These are phyloP conservation scores for Nesoenas mayeri DNA, from an alignment of 2,113 vertebrate genomes.

Conservation along the genomic window DNA sequence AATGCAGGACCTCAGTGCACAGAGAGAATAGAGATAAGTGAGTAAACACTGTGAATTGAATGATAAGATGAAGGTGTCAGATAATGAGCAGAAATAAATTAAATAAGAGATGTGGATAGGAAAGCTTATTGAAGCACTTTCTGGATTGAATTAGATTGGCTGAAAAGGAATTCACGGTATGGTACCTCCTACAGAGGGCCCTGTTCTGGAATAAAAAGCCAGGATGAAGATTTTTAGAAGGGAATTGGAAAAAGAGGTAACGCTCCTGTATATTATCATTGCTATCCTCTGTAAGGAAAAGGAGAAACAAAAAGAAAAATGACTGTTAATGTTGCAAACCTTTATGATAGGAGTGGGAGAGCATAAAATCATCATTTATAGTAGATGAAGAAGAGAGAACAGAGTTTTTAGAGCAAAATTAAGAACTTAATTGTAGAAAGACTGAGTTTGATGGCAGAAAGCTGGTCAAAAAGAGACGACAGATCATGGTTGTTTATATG, in stretches of 20 bases:
- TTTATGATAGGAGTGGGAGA: neutral
- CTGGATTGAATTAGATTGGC: neutral
- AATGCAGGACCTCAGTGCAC: neutral
- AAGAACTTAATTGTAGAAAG: neutral
- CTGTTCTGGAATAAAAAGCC: neutral
- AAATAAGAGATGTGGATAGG: neutral
- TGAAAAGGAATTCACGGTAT: neutral
- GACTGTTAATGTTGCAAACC: neutral
- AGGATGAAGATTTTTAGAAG: neutral
- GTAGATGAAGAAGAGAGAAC: neutral
- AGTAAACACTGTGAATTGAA: neutral
- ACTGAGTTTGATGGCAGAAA: neutral
- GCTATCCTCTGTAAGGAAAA: neutral
- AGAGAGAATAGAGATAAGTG: neutral
- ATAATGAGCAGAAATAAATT: neutral
- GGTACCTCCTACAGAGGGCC: neutral
- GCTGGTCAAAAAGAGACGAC: neutral
- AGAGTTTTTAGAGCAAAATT: neutral
- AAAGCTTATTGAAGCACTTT: neutral
- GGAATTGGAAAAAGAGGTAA: neutral
- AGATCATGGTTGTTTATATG: fast-evolving
- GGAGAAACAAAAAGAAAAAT: neutral
- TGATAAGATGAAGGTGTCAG: neutral
- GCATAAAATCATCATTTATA: neutral
- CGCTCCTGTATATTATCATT: neutral